These are phyloP conservation scores for Sabatieria punctata DNA, from an alignment of 2,888 invertebrate genomes.

Conservation along the genomic window DNA sequence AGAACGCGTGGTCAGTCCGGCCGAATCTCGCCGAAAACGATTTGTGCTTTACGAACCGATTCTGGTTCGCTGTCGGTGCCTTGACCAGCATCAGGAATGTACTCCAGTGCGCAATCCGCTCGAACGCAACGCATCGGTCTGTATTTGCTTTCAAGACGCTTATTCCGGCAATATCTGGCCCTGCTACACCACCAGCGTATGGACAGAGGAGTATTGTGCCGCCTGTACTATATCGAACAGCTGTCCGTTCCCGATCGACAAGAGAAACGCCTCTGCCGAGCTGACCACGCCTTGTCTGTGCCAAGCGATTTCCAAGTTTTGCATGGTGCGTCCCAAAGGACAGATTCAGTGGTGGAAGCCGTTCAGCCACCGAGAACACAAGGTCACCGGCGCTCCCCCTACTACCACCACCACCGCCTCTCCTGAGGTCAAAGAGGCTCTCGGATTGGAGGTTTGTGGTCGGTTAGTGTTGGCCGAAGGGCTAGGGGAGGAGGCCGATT, in stretches of 20 bases:
- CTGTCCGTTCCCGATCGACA: slow-evolving; percentile 25
- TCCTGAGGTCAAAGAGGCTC: neutral
- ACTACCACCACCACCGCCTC: too few relatives aligned
- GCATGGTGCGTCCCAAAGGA: slow-evolving; percentile 19
- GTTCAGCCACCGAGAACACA: too few relatives aligned
- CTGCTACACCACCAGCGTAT: slow-evolving; percentile 23
- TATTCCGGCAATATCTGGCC: slow-evolving; percentile 29
- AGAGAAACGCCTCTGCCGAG: too few relatives aligned
- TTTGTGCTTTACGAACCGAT: slow-evolving; percentile 24
- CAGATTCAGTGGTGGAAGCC: neutral
- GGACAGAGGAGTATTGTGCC: slow-evolving; percentile 22
- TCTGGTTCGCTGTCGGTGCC: slow-evolving; percentile 24
- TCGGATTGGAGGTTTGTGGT: too few relatives aligned
- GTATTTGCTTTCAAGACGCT: slow-evolving; percentile 28
- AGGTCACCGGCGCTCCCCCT: too few relatives aligned
- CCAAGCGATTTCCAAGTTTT: slow-evolving; percentile 28
- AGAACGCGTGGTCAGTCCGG: too few relatives aligned
- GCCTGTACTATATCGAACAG: slow-evolving; percentile 26
- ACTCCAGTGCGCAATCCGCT: slow-evolving; percentile 27
- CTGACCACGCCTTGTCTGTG: slow-evolving; percentile 22
- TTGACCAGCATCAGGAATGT: slow-evolving; percentile 23
- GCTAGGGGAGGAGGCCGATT: too few relatives aligned
- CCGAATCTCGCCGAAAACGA: slow-evolving; percentile 16
- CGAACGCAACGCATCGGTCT: slow-evolving; percentile 23
- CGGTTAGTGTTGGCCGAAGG: too few relatives aligned